Percentiles rank a stretch among this genome's conserved stretches.
phyloP scores from a whole-genome alignment of 2,113 vertebrate species.

The Tinamus guttatus region DNA sequence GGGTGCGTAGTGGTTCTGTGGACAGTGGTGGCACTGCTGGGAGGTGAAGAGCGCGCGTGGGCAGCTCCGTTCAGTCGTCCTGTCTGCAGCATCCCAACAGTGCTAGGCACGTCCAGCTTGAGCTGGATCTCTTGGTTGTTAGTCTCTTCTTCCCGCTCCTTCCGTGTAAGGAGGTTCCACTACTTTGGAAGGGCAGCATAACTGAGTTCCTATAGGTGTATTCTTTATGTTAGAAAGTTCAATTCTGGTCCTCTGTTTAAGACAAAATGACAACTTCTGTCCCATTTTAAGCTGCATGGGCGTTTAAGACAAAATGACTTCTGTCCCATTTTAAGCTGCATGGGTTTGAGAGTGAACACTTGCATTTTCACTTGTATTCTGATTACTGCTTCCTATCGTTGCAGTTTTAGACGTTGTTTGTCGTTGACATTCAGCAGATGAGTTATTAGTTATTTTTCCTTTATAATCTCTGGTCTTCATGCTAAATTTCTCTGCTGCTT shows the following conservation, averaged over 20 bases:
- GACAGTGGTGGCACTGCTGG: background rate
- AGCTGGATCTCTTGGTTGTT: background rate
- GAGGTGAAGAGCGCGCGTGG: background rate
- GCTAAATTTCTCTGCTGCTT: slow-evolving; percentile 1
- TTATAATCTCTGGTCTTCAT: background rate
- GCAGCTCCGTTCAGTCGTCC: background rate
- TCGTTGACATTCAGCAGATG: background rate
- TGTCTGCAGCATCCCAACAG: fast-evolving
- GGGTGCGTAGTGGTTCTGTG: background rate
- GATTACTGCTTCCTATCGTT: slow-evolving; percentile 20
- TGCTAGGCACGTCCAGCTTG: fast-evolving
- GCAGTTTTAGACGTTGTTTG: background rate
- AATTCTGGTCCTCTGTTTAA: background rate
- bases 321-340: background rate
- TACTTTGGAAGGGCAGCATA: background rate
- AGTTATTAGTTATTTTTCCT: slow-evolving; percentile 39
- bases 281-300: background rate
- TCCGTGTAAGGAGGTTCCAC: background rate
- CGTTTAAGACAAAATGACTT: background rate
- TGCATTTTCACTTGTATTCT: slow-evolving; percentile 13
- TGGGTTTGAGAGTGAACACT: background rate
- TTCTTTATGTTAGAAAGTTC: background rate
- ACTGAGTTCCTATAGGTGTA: background rate
- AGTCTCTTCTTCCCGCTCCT: background rate
- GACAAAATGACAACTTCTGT: background rate